Evolutionary conservation across 2,888 invertebrate genomes (phyloP).

Genomic region (Caenorhabditis sp.): DNA sequence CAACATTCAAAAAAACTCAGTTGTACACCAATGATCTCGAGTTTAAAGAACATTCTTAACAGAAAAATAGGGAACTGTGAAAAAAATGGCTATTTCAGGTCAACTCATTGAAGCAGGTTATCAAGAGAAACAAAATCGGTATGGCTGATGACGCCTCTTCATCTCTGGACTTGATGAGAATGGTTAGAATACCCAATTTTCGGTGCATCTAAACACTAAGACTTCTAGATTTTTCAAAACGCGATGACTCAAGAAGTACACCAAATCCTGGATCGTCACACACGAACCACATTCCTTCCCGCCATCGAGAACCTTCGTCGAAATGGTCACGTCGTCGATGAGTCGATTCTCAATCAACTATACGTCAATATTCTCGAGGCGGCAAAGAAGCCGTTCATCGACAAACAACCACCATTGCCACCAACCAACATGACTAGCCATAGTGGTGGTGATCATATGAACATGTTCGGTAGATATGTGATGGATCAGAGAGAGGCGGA

Average conservation of each 20-base stretch:
- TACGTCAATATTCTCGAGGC: slow-evolving; percentile 62
- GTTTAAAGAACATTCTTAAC: neutral
- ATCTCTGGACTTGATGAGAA: slow-evolving; percentile 64
- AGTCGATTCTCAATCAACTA: slow-evolving; percentile 57
- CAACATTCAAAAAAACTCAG: no score
- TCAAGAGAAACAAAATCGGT: slow-evolving; percentile 61
- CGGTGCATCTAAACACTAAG: slow-evolving; percentile 11
- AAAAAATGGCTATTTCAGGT: slow-evolving; percentile 31
- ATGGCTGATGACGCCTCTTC: slow-evolving; percentile 62
- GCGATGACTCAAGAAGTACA: slow-evolving; percentile 61
- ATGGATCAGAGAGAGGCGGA: neutral
- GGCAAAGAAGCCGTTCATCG: slow-evolving; percentile 59
- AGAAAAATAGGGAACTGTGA: neutral
- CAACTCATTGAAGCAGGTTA: slow-evolving; percentile 59
- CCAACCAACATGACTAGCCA: neutral
- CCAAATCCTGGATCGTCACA: slow-evolving; percentile 65
- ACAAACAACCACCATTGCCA: slow-evolving; percentile 20
- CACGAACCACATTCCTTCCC: slow-evolving; percentile 66
- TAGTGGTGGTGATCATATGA: neutral
- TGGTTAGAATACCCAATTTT: neutral
- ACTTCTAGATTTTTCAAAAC: slow-evolving; percentile 58
- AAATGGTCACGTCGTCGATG: slow-evolving; percentile 65
- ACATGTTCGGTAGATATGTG: no score
- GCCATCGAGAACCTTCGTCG: slow-evolving; percentile 67
- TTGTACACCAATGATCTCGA: no score